Evolutionary conservation across 2,888 invertebrate species (phyloP), one percentile per base, ranked within the genome.

Genomic region (Melanostoma mellinum): DNA sequence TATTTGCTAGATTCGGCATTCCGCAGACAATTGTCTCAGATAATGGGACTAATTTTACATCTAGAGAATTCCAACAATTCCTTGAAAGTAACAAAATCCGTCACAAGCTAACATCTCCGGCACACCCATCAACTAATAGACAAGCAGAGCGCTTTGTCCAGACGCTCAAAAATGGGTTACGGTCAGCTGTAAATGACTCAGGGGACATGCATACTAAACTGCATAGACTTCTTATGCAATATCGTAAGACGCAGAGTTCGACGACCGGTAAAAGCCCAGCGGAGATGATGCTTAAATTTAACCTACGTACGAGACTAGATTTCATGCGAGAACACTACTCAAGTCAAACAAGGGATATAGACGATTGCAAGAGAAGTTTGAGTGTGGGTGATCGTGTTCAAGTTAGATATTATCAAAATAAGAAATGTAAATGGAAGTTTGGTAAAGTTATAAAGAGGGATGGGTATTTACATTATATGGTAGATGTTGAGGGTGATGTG

Each of bases 1-100:
- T n/a, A 4, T 48, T 46, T 63, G 36, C 48, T 6, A 65, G 71
- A 40, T 46, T 65, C 38, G 63, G 75, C 20, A 20, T 20, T 20
- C 20, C 20, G 20, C 20, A 20, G 20, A 20, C 20, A 20, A 20
- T 20, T 20, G 20, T 20, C 20, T 20, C 20, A 20, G 20, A 20
- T 20, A 20, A 20, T 20, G 20, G 20, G 20, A 20, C 20, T 20
- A 20, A 20, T 20, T 20, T 10, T 38, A n/a, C n/a, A n/a, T n/a
- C n/a, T n/a, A 38, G 38, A 4, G 38, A 38, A 38, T 38, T 38
- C 38, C 38, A 38, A 38, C 38, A 38, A 38, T 38, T 38, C 38
- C 38, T 38, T 6, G 38, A 38, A 38, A 38, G 38, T 6, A 38
- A 38, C 38, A 38, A 38, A 38, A 4, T 38, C 38, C 4, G 6